Evolutionary conservation across 2,888 invertebrate genomes (phyloP).

Genomic region (Sylvicola fuscatus): DNA sequence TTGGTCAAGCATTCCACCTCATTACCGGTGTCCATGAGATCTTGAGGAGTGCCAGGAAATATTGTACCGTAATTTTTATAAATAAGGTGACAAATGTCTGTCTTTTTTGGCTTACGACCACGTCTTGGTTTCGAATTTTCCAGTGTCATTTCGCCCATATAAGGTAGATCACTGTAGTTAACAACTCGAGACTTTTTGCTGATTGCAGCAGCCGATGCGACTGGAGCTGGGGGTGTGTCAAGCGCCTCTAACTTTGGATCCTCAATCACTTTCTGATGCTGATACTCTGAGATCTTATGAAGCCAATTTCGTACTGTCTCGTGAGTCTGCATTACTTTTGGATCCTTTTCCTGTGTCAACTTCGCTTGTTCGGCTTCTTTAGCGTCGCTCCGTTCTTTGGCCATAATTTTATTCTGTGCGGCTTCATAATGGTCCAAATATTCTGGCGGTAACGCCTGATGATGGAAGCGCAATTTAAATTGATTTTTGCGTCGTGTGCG

Average conservation of each 20-base stretch:
- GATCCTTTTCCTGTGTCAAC: not conserved
- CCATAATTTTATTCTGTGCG: slow-evolving; percentile 30
- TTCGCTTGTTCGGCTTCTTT: not conserved
- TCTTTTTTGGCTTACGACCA: slow-evolving; percentile 78
- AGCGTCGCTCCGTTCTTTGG: not conserved
- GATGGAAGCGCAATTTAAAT: slow-evolving; percentile 60
- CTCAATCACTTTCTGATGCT: slow-evolving; percentile 26
- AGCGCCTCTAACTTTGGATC: slow-evolving; percentile 1
- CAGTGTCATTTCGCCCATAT: slow-evolving; percentile 82
- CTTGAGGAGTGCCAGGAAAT: slow-evolving; percentile 48
- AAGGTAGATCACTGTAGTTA: slow-evolving; percentile 66
- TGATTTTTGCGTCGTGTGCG: slow-evolving; percentile 24
- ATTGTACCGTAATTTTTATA: slow-evolving; percentile 84
- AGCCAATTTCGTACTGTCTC: slow-evolving; percentile 56
- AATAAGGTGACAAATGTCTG: slow-evolving; percentile 77
- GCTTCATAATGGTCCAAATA: slow-evolving; percentile 63
- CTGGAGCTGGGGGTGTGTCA: slow-evolving; percentile 4
- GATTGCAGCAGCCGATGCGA: slow-evolving; percentile 4
- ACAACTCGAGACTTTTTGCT: slow-evolving; percentile 28
- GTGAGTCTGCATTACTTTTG: slow-evolving; percentile 19
- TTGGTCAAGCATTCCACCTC: not conserved
- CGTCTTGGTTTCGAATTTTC: slow-evolving; percentile 72
- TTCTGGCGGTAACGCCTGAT: slow-evolving; percentile 58
- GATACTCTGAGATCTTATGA: slow-evolving; percentile 51
- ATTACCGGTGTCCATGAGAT: slow-evolving; percentile 14